These are phyloP conservation scores for Phymorhynchus buccinoides DNA, from an alignment of 1,140 invertebrate genomes.

Conservation along the genomic window DNA sequence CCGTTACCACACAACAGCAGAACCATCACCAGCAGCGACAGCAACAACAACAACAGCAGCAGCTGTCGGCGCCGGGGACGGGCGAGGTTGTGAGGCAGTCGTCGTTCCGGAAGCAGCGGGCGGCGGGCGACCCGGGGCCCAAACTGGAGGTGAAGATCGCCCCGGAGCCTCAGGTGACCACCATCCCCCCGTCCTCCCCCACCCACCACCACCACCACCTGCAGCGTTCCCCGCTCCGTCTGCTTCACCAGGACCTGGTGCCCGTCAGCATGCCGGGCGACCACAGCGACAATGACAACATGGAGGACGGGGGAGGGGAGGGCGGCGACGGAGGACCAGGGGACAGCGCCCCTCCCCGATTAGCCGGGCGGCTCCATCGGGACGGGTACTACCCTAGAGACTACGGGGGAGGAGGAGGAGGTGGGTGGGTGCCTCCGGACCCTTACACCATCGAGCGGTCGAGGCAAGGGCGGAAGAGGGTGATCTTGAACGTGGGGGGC, in stretches of 20 bases:
- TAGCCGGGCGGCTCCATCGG: constrained; percentile 45
- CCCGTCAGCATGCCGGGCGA: constrained; percentile 40
- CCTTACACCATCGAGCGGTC: constrained; percentile 95
- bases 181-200: constrained; percentile 32
- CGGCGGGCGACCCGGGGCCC: constrained; percentile 43
- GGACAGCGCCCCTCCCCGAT: constrained; percentile 5
- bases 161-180: constrained; percentile 49
- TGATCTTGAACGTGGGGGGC: constrained; percentile 96
- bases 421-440: constrained; percentile 80
- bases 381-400: constrained; percentile 39
- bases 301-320: constrained; percentile 33
- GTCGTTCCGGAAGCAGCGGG: constrained; percentile 49
- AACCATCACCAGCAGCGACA: neutral
- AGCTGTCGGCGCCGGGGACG: constrained; percentile 51
- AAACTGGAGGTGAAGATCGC: constrained; percentile 63
- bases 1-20: neutral
- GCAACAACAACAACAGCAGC: constrained; percentile 16
- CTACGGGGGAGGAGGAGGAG: constrained; percentile 14
- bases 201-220: constrained; percentile 20
- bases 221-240: constrained; percentile 43
- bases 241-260: constrained; percentile 45
- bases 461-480: constrained; percentile 87
- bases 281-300: constrained; percentile 36
- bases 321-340: neutral
- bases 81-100: constrained; percentile 46